Percentiles rank a stretch among this genome's conserved stretches.
Evolutionary conservation across 2,797 vertebrate genomes (phyloP).

Genomic region (Orientallactaga sibirica): DNA sequence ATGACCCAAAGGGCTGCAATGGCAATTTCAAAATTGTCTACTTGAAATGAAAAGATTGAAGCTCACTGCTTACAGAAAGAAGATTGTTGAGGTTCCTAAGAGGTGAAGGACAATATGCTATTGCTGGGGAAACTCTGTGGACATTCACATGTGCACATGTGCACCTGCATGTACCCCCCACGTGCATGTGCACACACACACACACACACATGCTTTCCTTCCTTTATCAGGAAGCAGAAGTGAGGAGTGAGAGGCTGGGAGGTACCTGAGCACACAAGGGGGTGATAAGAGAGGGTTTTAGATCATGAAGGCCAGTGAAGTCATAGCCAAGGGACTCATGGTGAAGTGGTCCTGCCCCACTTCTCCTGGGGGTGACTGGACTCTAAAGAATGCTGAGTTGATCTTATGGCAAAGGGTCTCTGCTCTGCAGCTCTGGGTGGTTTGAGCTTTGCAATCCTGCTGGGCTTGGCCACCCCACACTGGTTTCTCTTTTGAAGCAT

Average conservation of each 20-base stretch:
- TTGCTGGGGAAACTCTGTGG: not conserved
- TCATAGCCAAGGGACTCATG: not conserved
- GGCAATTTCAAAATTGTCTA: too few species aligned
- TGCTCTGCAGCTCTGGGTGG: not conserved
- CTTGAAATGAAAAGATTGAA: not conserved
- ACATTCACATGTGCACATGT: not conserved
- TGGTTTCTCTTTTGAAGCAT: not conserved
- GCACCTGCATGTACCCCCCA: not conserved
- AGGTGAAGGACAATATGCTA: too few species aligned
- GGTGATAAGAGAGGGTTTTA: not conserved
- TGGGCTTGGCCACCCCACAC: not conserved
- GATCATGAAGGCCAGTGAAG: not conserved
- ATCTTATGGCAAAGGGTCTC: slow-evolving; percentile 3
- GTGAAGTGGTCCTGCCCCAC: not conserved
- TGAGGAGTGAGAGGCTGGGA: not conserved
- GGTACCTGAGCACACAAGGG: not conserved
- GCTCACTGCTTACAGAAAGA: not conserved
- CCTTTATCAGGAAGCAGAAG: not conserved
- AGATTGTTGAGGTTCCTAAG: not conserved
- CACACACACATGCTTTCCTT: not conserved
- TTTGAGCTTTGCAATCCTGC: not conserved
- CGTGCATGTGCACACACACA: not conserved
- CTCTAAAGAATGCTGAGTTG: not conserved
- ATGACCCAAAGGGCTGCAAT: not conserved
- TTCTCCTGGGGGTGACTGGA: not conserved